Conservation (phyloP, 2,888 invertebrate genomes). For the Scaptomyza flava region DNA sequence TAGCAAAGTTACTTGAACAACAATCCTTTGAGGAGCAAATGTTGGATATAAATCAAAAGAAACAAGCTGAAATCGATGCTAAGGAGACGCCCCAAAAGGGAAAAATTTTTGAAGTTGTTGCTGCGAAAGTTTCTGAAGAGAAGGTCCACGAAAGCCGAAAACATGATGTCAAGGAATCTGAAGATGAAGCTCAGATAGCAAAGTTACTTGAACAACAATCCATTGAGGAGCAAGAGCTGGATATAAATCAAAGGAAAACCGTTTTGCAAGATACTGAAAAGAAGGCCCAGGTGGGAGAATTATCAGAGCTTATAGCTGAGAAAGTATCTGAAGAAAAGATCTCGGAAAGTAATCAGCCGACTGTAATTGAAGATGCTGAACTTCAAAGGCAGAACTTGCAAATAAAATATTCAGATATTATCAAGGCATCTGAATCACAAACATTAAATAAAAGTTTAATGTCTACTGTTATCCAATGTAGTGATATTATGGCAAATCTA, state of each 20-base stretch:
- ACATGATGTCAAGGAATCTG: background rate
- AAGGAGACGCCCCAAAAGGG: background rate
- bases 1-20: background rate
- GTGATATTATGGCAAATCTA: constrained; percentile 41
- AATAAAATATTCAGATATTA: constrained; percentile 18
- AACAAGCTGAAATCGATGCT: background rate
- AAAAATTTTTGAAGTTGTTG: background rate
- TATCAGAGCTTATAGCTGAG: background rate
- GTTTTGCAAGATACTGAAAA: background rate
- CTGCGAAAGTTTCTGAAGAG: constrained; percentile 1
- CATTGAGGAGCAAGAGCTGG: background rate
- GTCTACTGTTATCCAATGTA: constrained; percentile 22
- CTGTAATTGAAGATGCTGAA: background rate
- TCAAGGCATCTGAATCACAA: constrained; percentile 6
- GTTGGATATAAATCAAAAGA: background rate
- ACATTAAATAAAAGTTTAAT: constrained; percentile 4
- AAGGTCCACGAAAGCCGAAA: background rate
- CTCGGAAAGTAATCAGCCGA: constrained; percentile 3
- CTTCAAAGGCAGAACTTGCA: constrained; percentile 9
- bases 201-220: background rate
- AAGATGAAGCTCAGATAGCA: background rate
- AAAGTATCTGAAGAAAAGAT: background rate
- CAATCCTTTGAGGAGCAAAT: background rate
- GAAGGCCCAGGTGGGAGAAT: background rate
- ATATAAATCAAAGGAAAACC: background rate